Percentiles rank a stretch among this genome's conserved stretches.
These are phyloP conservation scores for Tiliacea aurago DNA, from an alignment of 2,888 invertebrate species.

Conservation along the genomic window DNA sequence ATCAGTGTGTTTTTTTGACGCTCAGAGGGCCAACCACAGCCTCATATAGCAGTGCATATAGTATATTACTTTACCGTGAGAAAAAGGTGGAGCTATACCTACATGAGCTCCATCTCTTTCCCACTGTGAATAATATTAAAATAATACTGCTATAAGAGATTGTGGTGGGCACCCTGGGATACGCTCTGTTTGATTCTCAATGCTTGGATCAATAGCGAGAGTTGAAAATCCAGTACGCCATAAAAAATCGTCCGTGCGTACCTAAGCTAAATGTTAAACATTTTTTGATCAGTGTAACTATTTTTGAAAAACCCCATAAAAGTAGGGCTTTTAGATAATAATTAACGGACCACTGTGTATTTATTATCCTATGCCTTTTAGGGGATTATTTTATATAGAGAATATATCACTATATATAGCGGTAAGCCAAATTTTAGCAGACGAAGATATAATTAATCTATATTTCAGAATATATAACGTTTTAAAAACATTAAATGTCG, in stretches of 20 bases:
- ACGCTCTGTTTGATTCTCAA: background rate
- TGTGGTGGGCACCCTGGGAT: too few species aligned
- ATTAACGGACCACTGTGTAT: conserved; percentile 85
- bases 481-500: conserved; percentile 38
- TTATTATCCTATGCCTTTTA: conserved; percentile 84
- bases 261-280: background rate
- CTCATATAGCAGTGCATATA: too few species aligned
- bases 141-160: too few species aligned
- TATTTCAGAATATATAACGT: conserved; percentile 62
- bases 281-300: conserved; percentile 54
- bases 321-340: conserved; percentile 70
- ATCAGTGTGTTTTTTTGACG: background rate
- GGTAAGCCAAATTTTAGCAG: conserved; percentile 71
- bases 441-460: conserved; percentile 67
- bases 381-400: conserved; percentile 75
- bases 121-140: too few species aligned
- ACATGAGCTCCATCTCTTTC: too few species aligned
- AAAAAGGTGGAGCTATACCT: too few species aligned
- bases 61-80: too few species aligned
- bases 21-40: too few species aligned
- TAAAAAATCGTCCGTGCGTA: background rate
- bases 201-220: background rate
- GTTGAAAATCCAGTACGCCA: background rate
- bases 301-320: conserved; percentile 71
- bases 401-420: conserved; percentile 71